Base-by-base conservation (phyloP, 2,888 invertebrate genomes). In the Copidosoma aretas region DNA sequence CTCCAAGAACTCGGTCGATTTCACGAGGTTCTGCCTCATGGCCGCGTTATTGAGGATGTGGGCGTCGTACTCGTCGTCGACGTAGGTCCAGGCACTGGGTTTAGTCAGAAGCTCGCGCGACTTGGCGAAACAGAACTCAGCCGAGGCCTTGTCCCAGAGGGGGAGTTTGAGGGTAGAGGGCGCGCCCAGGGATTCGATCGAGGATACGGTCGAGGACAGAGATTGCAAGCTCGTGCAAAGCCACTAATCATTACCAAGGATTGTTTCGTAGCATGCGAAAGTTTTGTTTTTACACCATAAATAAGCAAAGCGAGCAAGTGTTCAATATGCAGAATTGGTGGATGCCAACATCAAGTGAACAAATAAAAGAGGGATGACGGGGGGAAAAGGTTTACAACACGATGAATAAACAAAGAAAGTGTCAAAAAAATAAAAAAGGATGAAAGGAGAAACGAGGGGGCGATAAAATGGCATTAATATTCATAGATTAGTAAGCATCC, bases 101-200 rank as follows among this genome's bases (percentile, higher is more conserved):
- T 89, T 88, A 49, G 89, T 88, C 1, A 91, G 82, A 17, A 91
- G 84, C 79, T 91, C 91, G 8, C 90, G 88, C 0, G 91, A 91
- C 77, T 90, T 90, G 49, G 91, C 90, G 77, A 91, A 91, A 78
- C 89, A 90, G 79, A 90, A 91, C 81, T 91, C 91, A 0, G 90
- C 90, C 15, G 89, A 89, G n/a, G 90, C 90, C 80, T 90, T 89
- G 81, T 91, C 91, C 87, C 91, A 91, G 19, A 91, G 82, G 1
- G 91, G 91, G 58, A 91, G 84, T 71, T 89, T 84, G 56, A 85
- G 72, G 1, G 85, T 85, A 12, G 84, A 84, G 5, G 83, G 83
- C 3, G 84, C 84, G 15, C 84, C 83, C n/a, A 85, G 78, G 5
- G 85, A 85, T 68, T 85, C 85, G 67, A 85, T 82, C 59, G 84